Conservation (phyloP, 2,888 invertebrate species). For the Mantis religiosa region DNA sequence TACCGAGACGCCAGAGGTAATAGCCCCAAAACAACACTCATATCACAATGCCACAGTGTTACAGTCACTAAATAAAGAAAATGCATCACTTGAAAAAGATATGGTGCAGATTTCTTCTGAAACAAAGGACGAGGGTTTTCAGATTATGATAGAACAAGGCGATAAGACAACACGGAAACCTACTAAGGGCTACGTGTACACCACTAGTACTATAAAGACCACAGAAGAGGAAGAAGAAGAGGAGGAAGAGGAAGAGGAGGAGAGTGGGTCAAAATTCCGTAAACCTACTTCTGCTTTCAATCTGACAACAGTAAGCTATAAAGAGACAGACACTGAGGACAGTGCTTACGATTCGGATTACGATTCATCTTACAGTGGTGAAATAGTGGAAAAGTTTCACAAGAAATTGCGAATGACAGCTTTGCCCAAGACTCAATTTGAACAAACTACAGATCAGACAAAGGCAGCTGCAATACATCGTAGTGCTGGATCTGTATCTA, state of each 20-base stretch:
- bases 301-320: background rate
- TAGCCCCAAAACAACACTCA: too few species aligned
- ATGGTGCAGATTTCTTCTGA: too few species aligned
- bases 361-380: background rate
- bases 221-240: background rate
- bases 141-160: too few species aligned
- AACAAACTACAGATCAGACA: background rate
- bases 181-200: too few species aligned
- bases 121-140: too few species aligned
- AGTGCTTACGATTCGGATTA: background rate
- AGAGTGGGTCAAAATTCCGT: background rate
- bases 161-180: too few species aligned
- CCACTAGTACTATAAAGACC: background rate
- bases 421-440: background rate
- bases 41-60: too few species aligned
- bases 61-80: too few species aligned
- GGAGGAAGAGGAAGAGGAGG: background rate
- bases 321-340: background rate
- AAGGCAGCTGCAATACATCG: background rate
- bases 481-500: background rate
- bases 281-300: background rate
- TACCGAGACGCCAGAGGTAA: too few species aligned
- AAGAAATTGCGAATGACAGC: background rate
- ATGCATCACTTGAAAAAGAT: too few species aligned
- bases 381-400: background rate